Evolutionary conservation across 2,888 invertebrate species (phyloP).

Genomic region (Plagiodera versicolora): DNA sequence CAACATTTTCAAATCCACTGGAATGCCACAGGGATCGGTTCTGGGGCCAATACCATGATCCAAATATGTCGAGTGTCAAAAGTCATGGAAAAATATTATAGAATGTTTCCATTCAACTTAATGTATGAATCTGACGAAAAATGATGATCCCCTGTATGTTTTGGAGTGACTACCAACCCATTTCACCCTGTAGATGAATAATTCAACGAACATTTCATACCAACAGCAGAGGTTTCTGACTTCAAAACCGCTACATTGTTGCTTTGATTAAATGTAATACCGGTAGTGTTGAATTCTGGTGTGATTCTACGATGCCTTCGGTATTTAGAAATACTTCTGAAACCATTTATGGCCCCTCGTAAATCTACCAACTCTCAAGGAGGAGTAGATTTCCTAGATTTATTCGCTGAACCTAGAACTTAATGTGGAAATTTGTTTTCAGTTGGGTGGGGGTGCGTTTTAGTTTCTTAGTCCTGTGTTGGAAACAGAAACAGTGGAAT

Average conservation of each 20-base stretch:
- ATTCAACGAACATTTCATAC: conserved; percentile 21
- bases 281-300: conserved; percentile 40
- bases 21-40: too few relatives aligned
- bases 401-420: conserved; percentile 32
- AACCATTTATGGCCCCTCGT: conserved; percentile 32
- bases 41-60: too few relatives aligned
- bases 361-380: conserved; percentile 32
- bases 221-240: conserved; percentile 35
- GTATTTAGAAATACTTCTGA: conserved; percentile 39
- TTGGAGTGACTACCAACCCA: background rate
- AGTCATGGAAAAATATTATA: too few relatives aligned
- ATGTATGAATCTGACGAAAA: too few relatives aligned
- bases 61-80: too few relatives aligned
- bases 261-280: conserved; percentile 54
- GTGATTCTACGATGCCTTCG: conserved; percentile 41
- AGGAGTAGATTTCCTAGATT: conserved; percentile 32
- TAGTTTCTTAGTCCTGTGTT: background rate
- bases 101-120: too few relatives aligned
- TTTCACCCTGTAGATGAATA: conserved; percentile 20
- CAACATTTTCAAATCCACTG: too few relatives aligned
- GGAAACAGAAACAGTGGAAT: too few relatives aligned
- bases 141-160: too few relatives aligned
- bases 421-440: conserved; percentile 29
- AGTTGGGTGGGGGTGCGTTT: background rate
- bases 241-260: conserved; percentile 49